Evolutionary conservation across 2,888 invertebrate genomes (phyloP).

Genomic region (Didymodactylos carnosus): DNA sequence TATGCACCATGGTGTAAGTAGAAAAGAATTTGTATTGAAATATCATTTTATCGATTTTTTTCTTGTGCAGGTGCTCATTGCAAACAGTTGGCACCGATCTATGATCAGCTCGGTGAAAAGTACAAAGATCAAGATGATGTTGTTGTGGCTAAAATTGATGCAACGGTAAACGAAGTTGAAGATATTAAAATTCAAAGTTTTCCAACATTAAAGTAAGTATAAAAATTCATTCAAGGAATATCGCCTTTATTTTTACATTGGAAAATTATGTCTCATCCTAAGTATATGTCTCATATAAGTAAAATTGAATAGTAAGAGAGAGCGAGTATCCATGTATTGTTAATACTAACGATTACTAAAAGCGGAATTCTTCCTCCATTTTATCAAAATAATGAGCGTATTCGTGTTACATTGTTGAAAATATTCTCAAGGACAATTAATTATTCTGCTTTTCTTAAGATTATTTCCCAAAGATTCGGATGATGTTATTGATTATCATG

Average conservation of each 20-base stretch:
- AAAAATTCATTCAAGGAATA: no score
- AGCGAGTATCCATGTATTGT: no score
- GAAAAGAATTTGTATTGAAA: not conserved
- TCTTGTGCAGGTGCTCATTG: constrained; percentile 57
- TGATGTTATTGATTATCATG: constrained; percentile 72
- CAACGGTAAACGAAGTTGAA: constrained; percentile 88
- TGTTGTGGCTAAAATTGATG: constrained; percentile 93
- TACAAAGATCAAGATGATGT: constrained; percentile 57
- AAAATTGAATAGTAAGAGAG: no score
- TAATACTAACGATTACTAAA: no score
- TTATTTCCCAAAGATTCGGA: constrained; percentile 77
- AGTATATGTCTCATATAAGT: no score
- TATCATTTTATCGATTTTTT: not conserved
- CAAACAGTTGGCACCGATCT: constrained; percentile 87
- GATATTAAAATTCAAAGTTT: constrained; percentile 75
- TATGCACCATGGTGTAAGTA: constrained; percentile 67
- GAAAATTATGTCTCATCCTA: no score
- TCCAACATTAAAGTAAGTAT: constrained; percentile 36
- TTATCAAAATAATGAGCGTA: no score
- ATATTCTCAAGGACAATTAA: no score
- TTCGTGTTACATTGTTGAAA: no score
- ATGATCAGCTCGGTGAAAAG: constrained; percentile 79
- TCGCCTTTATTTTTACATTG: no score
- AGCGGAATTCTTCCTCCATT: no score
- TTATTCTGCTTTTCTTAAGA: not conserved